These are phyloP conservation scores for Chloroclystis v-ata DNA, from an alignment of 2,888 invertebrate species.

Conservation along the genomic window DNA sequence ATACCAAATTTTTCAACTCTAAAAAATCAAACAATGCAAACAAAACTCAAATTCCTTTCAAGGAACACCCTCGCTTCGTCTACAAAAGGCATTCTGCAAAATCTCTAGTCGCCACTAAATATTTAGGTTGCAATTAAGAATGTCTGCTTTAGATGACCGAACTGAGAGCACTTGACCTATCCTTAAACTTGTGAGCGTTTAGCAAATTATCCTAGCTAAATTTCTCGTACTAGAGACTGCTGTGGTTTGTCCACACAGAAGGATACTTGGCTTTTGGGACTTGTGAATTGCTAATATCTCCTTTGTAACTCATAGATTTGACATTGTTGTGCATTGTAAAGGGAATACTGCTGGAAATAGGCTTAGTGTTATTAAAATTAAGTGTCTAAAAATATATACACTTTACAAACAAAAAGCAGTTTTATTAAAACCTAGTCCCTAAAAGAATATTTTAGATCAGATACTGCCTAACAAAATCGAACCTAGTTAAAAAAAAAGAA, in stretches of 20 bases:
- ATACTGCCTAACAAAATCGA: too few species aligned
- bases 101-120: slow-evolving; percentile 43
- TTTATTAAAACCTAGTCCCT: too few species aligned
- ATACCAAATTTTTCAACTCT: too few species aligned
- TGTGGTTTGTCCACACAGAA: slow-evolving; percentile 4
- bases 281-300: too few species aligned
- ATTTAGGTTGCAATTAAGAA: slow-evolving; percentile 59
- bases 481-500: too few species aligned
- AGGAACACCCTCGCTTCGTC: slow-evolving; percentile 1
- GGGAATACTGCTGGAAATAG: too few species aligned
- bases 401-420: too few species aligned
- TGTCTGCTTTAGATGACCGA: slow-evolving; percentile 43
- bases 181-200: slow-evolving; percentile 57
- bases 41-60: not conserved
- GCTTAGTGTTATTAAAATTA: too few species aligned
- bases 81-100: slow-evolving; percentile 26
- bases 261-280: not conserved
- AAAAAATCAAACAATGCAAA: not conserved
- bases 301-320: too few species aligned
- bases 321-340: too few species aligned
- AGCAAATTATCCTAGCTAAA: slow-evolving; percentile 62
- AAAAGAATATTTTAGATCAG: too few species aligned
- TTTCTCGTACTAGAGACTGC: slow-evolving; percentile 29
- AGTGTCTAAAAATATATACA: too few species aligned
- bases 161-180: slow-evolving; percentile 50